Evolutionary conservation across 2,888 invertebrate genomes (phyloP).

Genomic region (Drosophila quasianomalipes): DNA sequence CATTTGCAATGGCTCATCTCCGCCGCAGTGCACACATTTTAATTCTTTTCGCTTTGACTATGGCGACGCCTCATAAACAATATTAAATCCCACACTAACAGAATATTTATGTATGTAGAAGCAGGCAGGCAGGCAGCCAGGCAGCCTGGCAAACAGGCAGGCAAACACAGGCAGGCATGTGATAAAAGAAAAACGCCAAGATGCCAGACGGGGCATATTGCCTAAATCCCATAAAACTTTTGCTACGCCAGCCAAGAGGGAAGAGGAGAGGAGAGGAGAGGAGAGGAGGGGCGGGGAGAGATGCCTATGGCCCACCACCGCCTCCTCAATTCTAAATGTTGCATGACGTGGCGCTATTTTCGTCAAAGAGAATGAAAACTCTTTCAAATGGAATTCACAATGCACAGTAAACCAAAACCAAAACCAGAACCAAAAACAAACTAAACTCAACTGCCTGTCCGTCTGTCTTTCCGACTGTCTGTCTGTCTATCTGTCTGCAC

Average conservation of each 20-base stretch:
- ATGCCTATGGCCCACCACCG: conserved; percentile 51
- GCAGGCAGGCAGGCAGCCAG: conserved; percentile 17
- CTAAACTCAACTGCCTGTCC: conserved; percentile 34
- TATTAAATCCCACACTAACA: conserved; percentile 65
- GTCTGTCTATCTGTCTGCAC: conserved; percentile 41
- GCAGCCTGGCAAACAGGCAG: background rate
- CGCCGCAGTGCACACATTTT: conserved; percentile 60
- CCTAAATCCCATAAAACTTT: conserved; percentile 66
- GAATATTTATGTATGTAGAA: conserved; percentile 42
- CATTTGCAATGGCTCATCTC: conserved; percentile 61
- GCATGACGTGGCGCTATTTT: conserved; percentile 79
- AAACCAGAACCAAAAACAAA: conserved; percentile 19
- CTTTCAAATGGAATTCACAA: conserved; percentile 59
- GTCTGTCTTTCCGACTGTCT: background rate
- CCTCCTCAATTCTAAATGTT: conserved; percentile 74
- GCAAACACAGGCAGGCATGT: conserved; percentile 33
- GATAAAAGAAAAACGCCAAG: conserved; percentile 54
- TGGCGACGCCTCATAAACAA: conserved; percentile 78
- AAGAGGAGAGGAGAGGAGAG: background rate
- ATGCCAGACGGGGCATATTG: conserved; percentile 51
- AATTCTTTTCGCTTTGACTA: conserved; percentile 72
- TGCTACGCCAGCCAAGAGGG: conserved; percentile 40
- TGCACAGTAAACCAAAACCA: conserved; percentile 29
- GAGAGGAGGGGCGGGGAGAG: background rate
- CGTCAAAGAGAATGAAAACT: conserved; percentile 60